phyloP scores from a whole-genome alignment of 2,797 vertebrate genomes.

The Rallus crepitans region DNA sequence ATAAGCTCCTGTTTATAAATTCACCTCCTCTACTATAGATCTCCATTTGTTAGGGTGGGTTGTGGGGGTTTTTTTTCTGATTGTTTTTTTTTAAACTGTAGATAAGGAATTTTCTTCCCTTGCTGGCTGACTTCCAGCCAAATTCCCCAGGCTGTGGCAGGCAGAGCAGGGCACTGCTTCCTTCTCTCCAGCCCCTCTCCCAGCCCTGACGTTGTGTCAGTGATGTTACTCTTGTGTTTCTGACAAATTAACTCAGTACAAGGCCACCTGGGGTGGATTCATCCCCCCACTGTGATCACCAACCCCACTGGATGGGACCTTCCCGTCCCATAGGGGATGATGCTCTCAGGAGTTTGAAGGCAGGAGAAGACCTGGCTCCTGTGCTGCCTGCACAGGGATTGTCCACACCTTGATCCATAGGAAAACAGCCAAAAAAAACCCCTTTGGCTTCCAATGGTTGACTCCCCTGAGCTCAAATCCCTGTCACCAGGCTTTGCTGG shows the following conservation, averaged over 20 bases:
- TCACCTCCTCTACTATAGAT: not conserved
- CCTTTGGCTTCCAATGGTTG: not conserved
- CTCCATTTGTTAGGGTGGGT: not conserved
- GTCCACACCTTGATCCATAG: not conserved
- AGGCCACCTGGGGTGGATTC: fast-evolving
- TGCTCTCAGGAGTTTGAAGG: not conserved
- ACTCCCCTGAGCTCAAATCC: not conserved
- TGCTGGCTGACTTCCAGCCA: not conserved
- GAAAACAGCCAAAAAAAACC: not conserved
- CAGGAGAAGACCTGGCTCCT: not conserved
- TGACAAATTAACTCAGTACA: not conserved
- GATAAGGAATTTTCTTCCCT: conserved; percentile 31
- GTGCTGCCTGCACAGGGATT: fast-evolving
- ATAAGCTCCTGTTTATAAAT: conserved; percentile 66
- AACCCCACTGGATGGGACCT: not conserved
- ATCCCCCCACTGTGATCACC: not conserved
- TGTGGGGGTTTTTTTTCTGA: not conserved
- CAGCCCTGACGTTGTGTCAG: not conserved
- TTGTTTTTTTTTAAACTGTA: not conserved
- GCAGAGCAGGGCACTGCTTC: not conserved
- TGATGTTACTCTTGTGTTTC: not conserved
- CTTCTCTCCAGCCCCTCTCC: not conserved
- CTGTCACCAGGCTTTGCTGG: not conserved
- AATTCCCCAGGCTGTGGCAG: not conserved
- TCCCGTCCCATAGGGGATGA: fast-evolving